phyloP scores from a whole-genome alignment of 2,113 vertebrate species.

The Ameiurus melas region DNA sequence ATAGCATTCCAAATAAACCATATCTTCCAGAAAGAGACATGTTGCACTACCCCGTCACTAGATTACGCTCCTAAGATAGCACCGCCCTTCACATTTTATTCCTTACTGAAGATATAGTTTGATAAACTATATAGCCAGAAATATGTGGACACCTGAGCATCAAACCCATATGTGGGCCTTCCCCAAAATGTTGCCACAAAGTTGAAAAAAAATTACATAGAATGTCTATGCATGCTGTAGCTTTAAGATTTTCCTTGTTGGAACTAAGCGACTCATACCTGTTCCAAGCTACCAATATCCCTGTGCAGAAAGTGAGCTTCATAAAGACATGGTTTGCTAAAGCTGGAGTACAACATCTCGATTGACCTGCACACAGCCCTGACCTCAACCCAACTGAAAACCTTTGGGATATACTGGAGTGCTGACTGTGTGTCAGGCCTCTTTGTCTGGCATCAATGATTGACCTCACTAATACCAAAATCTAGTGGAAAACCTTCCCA shows the following conservation, averaged over 20 bases:
- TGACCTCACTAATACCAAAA: not conserved
- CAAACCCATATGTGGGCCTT: not conserved
- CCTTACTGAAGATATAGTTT: not conserved
- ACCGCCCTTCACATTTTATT: not conserved
- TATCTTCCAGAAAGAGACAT: not conserved
- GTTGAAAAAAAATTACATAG: not conserved
- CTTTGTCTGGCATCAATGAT: not conserved
- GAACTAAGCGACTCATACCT: not conserved
- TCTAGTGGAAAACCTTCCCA: too few relatives aligned
- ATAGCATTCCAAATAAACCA: not conserved
- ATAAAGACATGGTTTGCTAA: not conserved
- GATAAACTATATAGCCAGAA: too few relatives aligned
- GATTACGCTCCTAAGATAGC: not conserved
- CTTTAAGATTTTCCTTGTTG: not conserved
- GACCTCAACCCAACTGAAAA: not conserved
- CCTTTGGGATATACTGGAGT: not conserved
- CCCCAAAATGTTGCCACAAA: not conserved
- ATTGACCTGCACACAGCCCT: not conserved
- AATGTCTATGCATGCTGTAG: not conserved
- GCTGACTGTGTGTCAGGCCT: not conserved
- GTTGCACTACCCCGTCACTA: not conserved
- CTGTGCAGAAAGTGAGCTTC: not conserved
- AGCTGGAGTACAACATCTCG: not conserved
- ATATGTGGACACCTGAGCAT: not conserved
- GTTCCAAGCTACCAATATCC: not conserved